Conservation (phyloP, 2,797 vertebrate species). For the Falco biarmicus region DNA sequence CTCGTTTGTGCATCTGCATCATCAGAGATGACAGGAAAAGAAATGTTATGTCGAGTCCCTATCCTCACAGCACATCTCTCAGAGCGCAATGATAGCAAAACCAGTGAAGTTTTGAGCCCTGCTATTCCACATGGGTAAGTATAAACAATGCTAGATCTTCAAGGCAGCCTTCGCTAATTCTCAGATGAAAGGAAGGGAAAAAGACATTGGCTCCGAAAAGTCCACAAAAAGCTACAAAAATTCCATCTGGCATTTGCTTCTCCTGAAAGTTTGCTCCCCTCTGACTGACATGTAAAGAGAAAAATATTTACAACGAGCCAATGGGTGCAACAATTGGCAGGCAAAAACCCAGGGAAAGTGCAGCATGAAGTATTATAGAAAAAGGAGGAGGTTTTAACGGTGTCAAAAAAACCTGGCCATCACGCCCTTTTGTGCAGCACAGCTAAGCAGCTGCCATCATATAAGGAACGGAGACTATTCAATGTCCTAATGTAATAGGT, state of each 20-base stretch:
- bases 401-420: neutral
- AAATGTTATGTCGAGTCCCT: constrained; percentile 51
- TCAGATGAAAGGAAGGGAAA: neutral
- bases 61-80: neutral
- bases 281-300: neutral
- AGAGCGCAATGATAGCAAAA: neutral
- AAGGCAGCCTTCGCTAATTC: neutral
- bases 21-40: constrained; percentile 48
- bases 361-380: neutral
- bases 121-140: constrained; percentile 3
- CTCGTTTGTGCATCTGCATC: constrained; percentile 36
- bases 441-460: neutral
- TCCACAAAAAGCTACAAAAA: neutral
- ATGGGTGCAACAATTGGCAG: neutral
- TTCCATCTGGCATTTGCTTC: neutral
- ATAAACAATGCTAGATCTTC: neutral
- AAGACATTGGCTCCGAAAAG: neutral
- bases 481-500: neutral
- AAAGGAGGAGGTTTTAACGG: neutral
- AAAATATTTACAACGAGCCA: neutral
- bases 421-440: neutral
- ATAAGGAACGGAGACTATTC: neutral
- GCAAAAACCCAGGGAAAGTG: neutral
- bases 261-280: neutral
- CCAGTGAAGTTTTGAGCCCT: neutral